Base-by-base conservation (phyloP, 2,113 vertebrate genomes). In the Ammodytes dubius region DNA sequence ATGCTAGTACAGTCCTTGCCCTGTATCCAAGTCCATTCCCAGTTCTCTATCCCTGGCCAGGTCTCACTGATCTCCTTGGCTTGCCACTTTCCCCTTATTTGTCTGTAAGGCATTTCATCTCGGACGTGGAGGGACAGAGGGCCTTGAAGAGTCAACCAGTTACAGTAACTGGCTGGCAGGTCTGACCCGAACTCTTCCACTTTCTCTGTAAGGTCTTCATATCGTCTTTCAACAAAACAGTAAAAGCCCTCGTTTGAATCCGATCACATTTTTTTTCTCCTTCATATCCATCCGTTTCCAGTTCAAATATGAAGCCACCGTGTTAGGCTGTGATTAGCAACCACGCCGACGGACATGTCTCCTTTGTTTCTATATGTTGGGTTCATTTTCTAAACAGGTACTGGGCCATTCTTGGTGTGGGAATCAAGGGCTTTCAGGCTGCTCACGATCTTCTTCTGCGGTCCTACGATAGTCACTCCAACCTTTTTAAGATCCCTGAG, bases 381-480 rank as follows among this genome's bases (percentile, higher is more conserved):
- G 61, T 85, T 83, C 43, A 81, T 88, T 81, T 88, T 88, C 96
- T 96, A 99, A 91, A 99, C 98, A 60, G 97, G 97, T 92, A 99
- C 98, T 10, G 98, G 98, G 82, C 94, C 92, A 73, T 96, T 98
- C 96, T 98, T 99, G 85, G 96, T 96, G 89, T 98, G 96, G 64
- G 96, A 96, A 95, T 99, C 98, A 90, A 99, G 96, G 93, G 95
- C 93, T 96, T 97, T 98, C 92, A 99, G 96, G 92, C 97, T 97
- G 95, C 96, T 99, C 91, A 99, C 95, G 71, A 99, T 96, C 94
- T 98, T 99, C 95, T 98, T 99, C 71, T 98, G 97, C 85, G 97
- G 96, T 79, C 97, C 97, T 83, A 97, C 95, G 80, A 99, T 96
- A 8, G 97, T 97, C 76, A 99, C 97, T 1, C 98, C 98, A 3